Evolutionary conservation across 2,113 vertebrate genomes (phyloP), one percentile per base, ranked within the genome.

Genomic region (Phalacrocorax pelagicus): DNA sequence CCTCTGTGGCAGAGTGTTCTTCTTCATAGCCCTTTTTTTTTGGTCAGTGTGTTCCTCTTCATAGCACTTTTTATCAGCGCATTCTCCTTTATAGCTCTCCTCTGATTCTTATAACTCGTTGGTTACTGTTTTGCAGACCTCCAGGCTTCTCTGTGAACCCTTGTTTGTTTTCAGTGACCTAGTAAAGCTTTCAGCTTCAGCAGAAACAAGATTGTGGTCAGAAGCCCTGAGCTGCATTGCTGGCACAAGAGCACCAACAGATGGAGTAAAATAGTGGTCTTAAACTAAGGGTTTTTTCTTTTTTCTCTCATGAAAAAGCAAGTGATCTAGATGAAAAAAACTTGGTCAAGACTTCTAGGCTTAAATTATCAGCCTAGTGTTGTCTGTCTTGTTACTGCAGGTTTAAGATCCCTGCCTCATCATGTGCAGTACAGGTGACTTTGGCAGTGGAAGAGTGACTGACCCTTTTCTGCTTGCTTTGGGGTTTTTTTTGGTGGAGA

Each of bases 91-190:
- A 61, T 38, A 61, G 32, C n/a, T 70, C 44, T 67, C 26, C 42
- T 59, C 57, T 55, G 52, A 63, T 71, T 71, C 75, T 70, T 54
- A 26, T n/a, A 47, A 9, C 13, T 80, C 0, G 0, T 12, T 78
- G 32, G 70, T 92, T 91, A 71, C 81, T 91, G 65, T 81, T 89
- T 84, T 87, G 77, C 65, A 91, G 86, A 81, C 34, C 77, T 91
- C 26, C 74, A 47, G 52, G 52, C 21, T 89, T 86, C 36, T 75
- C 51, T 46, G 0, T 83, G 67, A 80, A 21, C 58, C 27, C 10
- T 34, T 77, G 46, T 88, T 95, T 94, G 81, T 87, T 94, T 94
- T 95, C 36, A 63, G n/a, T 92, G 70, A 90, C 58, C 54, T 90
- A 78, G 30, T 71, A 59, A 54, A 87, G 46, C 77, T 91, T 90